Conservation (phyloP, 2,888 invertebrate genomes). For the Coenonympha glycerion region DNA sequence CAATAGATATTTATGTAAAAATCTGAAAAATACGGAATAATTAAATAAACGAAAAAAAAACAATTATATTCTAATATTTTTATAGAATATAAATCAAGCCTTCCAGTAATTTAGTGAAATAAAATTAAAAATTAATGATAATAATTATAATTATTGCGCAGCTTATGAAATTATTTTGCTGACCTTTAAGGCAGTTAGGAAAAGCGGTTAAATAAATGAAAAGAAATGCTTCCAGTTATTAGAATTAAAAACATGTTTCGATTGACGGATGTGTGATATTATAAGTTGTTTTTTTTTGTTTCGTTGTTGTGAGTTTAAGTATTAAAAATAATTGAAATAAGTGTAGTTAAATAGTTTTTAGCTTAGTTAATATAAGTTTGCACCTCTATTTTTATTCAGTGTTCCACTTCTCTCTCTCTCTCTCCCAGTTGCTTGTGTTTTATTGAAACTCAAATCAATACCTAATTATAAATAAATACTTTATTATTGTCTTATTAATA, state of each 20-base stretch:
- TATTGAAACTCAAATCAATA: too few species aligned
- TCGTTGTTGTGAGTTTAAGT: slow-evolving; percentile 74
- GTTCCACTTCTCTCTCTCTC: too few species aligned
- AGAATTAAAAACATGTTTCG: slow-evolving; percentile 49
- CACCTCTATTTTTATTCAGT: too few species aligned
- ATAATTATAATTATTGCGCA: slow-evolving; percentile 42
- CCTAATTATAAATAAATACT: too few species aligned
- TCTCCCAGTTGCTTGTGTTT: too few species aligned
- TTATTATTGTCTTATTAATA: too few species aligned
- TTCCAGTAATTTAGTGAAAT: slow-evolving; percentile 74
- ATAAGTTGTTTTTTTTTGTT: slow-evolving; percentile 74
- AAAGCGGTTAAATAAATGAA: slow-evolving; percentile 46
- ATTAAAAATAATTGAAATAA: slow-evolving; percentile 59
- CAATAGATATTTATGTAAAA: slow-evolving; percentile 64
- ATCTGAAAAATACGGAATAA: slow-evolving; percentile 54
- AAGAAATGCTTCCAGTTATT: slow-evolving; percentile 60
- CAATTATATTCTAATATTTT: slow-evolving; percentile 74
- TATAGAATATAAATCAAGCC: slow-evolving; percentile 74
- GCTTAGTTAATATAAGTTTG: too few species aligned
- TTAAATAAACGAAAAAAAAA: slow-evolving; percentile 30
- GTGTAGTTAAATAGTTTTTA: slow-evolving; percentile 59
- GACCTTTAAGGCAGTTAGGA: slow-evolving; percentile 62
- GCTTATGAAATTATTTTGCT: slow-evolving; percentile 65
- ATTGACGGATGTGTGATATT: slow-evolving; percentile 73
- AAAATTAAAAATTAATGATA: slow-evolving; percentile 39